Percentiles rank a stretch among this genome's conserved stretches.
Conservation (phyloP, 2,797 vertebrate genomes). For the Peromyscus melanophrys region DNA sequence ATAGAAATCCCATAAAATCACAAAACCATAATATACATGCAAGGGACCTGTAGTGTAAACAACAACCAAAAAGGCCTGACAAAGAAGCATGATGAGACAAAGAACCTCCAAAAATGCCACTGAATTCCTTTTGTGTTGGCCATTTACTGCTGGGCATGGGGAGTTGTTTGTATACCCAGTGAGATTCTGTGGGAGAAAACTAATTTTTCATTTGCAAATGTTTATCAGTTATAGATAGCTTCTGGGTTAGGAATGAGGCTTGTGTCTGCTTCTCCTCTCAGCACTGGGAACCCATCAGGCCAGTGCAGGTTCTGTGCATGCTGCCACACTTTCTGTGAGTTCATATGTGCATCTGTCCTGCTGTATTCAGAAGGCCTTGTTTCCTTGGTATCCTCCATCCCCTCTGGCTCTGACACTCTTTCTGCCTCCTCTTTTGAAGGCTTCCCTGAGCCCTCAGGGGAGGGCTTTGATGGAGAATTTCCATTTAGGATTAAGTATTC, state of each 20-base stretch:
- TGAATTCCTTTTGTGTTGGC: background rate
- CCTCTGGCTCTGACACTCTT: too few species aligned
- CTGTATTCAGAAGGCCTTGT: background rate
- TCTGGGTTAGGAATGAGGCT: background rate
- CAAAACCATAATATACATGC: too few species aligned
- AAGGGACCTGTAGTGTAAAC: background rate
- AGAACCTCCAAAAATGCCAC: background rate
- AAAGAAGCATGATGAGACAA: background rate
- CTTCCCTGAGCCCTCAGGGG: background rate
- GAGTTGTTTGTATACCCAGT: background rate
- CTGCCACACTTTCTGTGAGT: background rate
- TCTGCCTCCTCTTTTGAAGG: background rate
- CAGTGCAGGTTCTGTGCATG: too few species aligned
- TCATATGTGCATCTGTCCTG: background rate
- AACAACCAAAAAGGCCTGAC: background rate
- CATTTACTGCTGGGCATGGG: too few species aligned
- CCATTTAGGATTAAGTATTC: background rate
- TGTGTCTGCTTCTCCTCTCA: background rate
- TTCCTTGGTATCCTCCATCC: background rate
- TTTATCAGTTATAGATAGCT: background rate
- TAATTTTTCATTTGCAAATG: background rate
- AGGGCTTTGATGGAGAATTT: background rate
- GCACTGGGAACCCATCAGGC: background rate
- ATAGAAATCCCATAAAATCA: too few species aligned
- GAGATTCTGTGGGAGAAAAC: background rate